A percentile compares a stretch with the other conserved stretches of the same genome.
Evolutionary conservation across 2,888 invertebrate genomes (phyloP).

Genomic region (Anoncus sp.): DNA sequence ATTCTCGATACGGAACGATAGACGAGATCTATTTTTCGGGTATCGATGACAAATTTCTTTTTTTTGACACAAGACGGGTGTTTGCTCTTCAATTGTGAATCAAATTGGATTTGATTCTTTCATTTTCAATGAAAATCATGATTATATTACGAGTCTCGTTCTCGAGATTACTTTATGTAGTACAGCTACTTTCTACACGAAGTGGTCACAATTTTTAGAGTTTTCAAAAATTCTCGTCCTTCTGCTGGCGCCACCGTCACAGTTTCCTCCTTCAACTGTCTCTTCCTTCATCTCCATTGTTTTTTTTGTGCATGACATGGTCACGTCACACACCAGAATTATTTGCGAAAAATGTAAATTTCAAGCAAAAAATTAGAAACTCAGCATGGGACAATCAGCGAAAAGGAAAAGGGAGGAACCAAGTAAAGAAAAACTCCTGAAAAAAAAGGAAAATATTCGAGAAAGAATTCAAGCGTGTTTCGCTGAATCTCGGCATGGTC

Average conservation of each 20-base stretch:
- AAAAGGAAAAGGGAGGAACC: not conserved
- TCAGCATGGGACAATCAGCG: not conserved
- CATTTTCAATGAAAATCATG: too few relatives aligned
- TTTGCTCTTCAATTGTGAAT: too few relatives aligned
- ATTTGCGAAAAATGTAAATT: not conserved
- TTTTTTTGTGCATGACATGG: not conserved
- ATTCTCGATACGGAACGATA: too few relatives aligned
- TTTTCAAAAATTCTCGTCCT: not conserved
- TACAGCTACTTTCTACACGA: not conserved
- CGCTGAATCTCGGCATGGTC: not conserved
- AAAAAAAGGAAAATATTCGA: not conserved
- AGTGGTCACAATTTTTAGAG: conserved; percentile 3
- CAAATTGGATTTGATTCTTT: too few relatives aligned
- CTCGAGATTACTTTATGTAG: conserved; percentile 21
- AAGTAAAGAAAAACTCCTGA: not conserved
- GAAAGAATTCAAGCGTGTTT: not conserved
- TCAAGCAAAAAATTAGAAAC: not conserved
- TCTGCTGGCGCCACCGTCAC: not conserved
- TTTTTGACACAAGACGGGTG: too few relatives aligned
- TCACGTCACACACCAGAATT: not conserved
- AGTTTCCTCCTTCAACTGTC: not conserved
- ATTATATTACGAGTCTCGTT: conserved; percentile 31
- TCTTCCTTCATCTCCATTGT: not conserved
- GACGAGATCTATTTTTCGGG: too few relatives aligned
- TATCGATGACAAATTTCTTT: too few relatives aligned